Base-by-base conservation (phyloP, 2,113 vertebrate species). In the Corythaixoides concolor region DNA sequence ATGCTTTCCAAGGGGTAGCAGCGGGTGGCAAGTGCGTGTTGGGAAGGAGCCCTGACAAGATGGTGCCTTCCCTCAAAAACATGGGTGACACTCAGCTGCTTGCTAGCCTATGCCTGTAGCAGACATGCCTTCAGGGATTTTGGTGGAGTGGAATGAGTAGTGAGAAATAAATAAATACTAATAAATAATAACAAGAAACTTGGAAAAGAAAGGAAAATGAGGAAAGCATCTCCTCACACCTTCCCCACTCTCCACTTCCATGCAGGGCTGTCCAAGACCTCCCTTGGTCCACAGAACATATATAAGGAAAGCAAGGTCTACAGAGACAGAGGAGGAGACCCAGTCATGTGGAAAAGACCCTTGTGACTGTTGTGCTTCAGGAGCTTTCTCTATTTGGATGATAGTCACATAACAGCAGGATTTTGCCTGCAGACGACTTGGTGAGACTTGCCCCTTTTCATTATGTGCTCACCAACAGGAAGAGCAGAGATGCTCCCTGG, bases 131-230 rank as follows among this genome's bases (percentile, higher is more conserved):
- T 69, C 77, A 67, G 91, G 62, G 45, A 9, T 82, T 93, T 93
- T 93, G 89, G 74, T 89, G 78, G 77, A 88, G 86, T 88, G 84
- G 84, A 89, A 82, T 43, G 67, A 58, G 39, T 7, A 43, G 19
- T 93, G 35, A 94, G 85, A 93, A 95, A 96, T 91, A 96, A 96
- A 97, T 97, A 97, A 97, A 97, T 97, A 96, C 75, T 90, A 96
- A 97, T 97, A 97, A 97, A 97, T 97, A 96, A 95, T 0, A 80
- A 83, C 1, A 69, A 91, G 63, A 83, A 86, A 69, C 60, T 55
- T 35, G n/a, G 37, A 73, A 72, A 92, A 77, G 19, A 77, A 93
- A 89, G 19, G 33, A 69, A 89, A 94, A 43, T 0, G 2, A 35
- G 47, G 77, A 74, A 93, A 59, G 15, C 43, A 56, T 87, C 30